These are phyloP conservation scores for Denticeps clupeoides DNA, from an alignment of 2,797 vertebrate genomes.

Conservation along the genomic window DNA sequence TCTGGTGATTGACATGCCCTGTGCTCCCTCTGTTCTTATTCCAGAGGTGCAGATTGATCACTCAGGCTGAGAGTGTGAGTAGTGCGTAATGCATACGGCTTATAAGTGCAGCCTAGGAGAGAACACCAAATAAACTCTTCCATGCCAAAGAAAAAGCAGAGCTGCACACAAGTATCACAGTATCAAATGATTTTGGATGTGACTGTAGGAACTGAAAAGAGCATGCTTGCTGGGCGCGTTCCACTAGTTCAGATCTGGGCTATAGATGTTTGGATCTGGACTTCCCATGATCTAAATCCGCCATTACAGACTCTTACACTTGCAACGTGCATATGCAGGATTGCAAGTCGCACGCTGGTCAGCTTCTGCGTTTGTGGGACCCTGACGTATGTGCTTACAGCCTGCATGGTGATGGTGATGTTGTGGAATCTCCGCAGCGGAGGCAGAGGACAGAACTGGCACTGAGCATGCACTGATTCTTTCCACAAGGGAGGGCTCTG, in stretches of 20 bases:
- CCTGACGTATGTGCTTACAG: too few relatives aligned
- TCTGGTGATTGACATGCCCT: conserved; percentile 37
- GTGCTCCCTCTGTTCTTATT: conserved; percentile 48
- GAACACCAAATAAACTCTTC: conserved; percentile 19
- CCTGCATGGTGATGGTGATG: too few relatives aligned
- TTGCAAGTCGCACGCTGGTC: too few relatives aligned
- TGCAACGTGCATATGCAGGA: too few relatives aligned
- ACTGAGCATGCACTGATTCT: too few relatives aligned
- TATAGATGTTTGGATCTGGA: too few relatives aligned
- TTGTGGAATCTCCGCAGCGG: too few relatives aligned
- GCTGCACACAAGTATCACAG: conserved; percentile 24
- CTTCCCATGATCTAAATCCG: too few relatives aligned
- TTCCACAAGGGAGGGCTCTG: too few relatives aligned
- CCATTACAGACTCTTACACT: too few relatives aligned
- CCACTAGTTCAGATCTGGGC: conserved; percentile 22
- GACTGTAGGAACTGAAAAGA: conserved; percentile 32
- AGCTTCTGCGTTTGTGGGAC: too few relatives aligned
- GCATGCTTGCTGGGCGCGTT: conserved; percentile 35
- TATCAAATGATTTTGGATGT: conserved; percentile 35
- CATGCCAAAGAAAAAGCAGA: conserved; percentile 33
- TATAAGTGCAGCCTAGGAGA: conserved; percentile 34
- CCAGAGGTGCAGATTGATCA: conserved; percentile 60
- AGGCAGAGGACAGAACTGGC: too few relatives aligned
- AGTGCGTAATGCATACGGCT: conserved; percentile 43
- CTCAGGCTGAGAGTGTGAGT: conserved; percentile 59